Conservation (phyloP, 1,140 invertebrate species). For the Leptinotarsa defecta region DNA sequence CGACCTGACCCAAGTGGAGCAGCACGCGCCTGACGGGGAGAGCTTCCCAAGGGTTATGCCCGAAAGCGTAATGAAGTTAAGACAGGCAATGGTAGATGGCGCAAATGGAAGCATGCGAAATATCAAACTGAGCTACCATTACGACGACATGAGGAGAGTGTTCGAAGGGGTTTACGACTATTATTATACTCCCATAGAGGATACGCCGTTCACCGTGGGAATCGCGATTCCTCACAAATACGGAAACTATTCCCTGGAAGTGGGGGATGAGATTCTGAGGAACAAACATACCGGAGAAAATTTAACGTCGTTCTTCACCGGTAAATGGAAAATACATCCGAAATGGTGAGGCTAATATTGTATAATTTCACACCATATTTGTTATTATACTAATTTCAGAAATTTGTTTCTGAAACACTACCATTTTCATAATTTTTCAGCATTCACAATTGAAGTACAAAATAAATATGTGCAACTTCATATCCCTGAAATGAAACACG, state of each 20-base stretch:
- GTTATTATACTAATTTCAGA: not conserved
- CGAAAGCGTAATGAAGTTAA: conserved; percentile 61
- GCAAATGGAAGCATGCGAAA: conserved; percentile 66
- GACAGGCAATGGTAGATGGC: conserved; percentile 76
- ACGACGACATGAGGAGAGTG: conserved; percentile 81
- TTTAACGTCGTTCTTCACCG: conserved; percentile 69
- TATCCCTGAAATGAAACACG: no score
- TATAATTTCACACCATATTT: not conserved
- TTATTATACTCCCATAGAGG: conserved; percentile 77
- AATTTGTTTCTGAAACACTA: not conserved
- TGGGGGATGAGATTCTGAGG: conserved; percentile 71
- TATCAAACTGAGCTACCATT: conserved; percentile 77
- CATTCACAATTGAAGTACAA: no score
- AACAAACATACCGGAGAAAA: conserved; percentile 69
- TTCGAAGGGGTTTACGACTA: conserved; percentile 81
- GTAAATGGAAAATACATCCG: conserved; percentile 85
- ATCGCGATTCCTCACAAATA: conserved; percentile 79
- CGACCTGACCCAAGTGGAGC: conserved; percentile 93
- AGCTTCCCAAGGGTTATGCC: conserved; percentile 59
- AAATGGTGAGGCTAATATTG: conserved; percentile 67
- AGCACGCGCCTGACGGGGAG: conserved; percentile 63
- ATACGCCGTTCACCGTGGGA: conserved; percentile 86
- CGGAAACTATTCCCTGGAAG: conserved; percentile 76
- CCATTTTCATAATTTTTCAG: no score
- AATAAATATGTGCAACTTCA: no score